Base-by-base conservation (phyloP, 2,797 vertebrate genomes). In the Kryptopterus vitreolus region DNA sequence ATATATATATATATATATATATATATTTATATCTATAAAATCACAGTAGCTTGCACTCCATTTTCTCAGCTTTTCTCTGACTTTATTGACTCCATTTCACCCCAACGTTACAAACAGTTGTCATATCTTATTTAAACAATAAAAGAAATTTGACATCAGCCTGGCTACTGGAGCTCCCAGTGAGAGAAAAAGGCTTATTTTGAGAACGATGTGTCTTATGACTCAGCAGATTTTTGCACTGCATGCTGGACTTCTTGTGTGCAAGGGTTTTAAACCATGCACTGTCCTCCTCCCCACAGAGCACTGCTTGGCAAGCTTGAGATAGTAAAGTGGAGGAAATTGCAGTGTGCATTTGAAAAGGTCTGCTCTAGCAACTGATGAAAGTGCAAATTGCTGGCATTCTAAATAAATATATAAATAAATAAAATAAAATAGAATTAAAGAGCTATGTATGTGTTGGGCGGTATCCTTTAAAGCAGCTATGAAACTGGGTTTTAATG, bases 171-270 rank as follows among this genome's bases (percentile, higher is more conserved):
- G 46, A 33, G 68, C 76, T 74, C 55, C 62, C 59, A 71, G 15
- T 20, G 52, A 46, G 65, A 43, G 46, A 31, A 57, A 33, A 9
- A 69, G 50, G 43, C 53, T 62, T 61, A 73, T 77, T 79, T 80
- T 57, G 29, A 69, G 78, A 81, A 68, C 31, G 12, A 20, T 18
- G 46, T 52, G 52, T 73, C 24, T 10, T 68, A 75, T 81, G 69
- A 78, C 55, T 84, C 69, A 74, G 75, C 82, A 78, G 22, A 77
- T 76, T 58, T 72, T 65, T 72, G 71, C 53, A 77, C 53, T 61
- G 6, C 9, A 26, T 69, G n/a, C 66, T 75, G 70, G 79, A 75
- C 70, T 68, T 75, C 29, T 66, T 46, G 62, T 43, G 55, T 55
- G 62, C 69, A 65, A 65, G 70, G 38, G 38, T 35, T 81, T 65